A percentile compares a stretch with the other conserved stretches of the same genome.
Evolutionary conservation across 1,140 invertebrate species (phyloP).

Genomic region (Melitaea cinxia): DNA sequence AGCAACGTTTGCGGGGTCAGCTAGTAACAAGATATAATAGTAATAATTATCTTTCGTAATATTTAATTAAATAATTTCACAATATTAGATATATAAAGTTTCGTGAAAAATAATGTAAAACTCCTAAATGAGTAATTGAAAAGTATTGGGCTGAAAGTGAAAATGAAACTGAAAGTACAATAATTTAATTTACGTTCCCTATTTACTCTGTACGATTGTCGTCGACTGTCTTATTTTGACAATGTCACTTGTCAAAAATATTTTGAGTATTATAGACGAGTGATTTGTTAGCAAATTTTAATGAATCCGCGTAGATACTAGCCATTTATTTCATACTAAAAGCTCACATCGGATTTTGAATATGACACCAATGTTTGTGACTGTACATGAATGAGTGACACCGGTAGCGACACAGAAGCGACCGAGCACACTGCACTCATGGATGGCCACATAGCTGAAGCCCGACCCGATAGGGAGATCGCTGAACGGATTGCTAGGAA

Average conservation of each 20-base stretch:
- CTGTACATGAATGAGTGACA: constrained; percentile 72
- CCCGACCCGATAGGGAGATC: constrained; percentile 73
- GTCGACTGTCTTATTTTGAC: neutral
- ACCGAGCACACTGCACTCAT: constrained; percentile 90
- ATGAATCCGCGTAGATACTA: neutral
- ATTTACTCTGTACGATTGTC: neutral
- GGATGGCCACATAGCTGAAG: constrained; percentile 88
- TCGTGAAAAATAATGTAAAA: no score
- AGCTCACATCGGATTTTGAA: constrained; percentile 20
- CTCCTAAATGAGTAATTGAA: no score
- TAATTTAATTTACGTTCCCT: no score
- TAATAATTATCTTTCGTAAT: no score
- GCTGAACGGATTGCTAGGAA: constrained; percentile 73
- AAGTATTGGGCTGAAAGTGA: no score
- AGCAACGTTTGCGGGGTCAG: no score
- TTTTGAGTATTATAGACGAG: constrained; percentile 6
- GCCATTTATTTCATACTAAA: neutral
- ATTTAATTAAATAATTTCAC: no score
- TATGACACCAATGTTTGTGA: constrained; percentile 48
- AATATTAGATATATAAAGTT: no score
- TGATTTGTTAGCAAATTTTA: constrained; percentile 4
- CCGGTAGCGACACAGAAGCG: constrained; percentile 71
- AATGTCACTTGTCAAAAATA: constrained; percentile 13
- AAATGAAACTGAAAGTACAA: no score
- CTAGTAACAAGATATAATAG: no score